A percentile compares a stretch with the other conserved stretches of the same genome.
Evolutionary conservation across 2,797 vertebrate genomes (phyloP).

Genomic region (Anguilla pacifica): DNA sequence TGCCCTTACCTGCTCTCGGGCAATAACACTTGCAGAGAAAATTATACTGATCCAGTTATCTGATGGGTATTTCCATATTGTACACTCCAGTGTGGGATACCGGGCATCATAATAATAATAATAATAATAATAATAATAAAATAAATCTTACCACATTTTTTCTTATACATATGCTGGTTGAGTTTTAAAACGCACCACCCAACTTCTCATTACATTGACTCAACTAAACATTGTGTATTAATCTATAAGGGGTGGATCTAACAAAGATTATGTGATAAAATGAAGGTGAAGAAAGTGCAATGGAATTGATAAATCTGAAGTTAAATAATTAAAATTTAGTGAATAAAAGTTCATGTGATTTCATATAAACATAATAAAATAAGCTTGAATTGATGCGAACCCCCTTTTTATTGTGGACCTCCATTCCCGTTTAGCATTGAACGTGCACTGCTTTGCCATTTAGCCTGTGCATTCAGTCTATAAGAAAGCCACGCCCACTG

Average conservation of each 20-base stretch:
- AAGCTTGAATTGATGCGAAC: neutral
- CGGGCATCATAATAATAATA: neutral
- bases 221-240: neutral
- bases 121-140: neutral
- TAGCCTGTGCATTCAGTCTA: neutral
- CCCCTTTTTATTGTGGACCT: neutral
- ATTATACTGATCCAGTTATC: neutral
- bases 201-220: neutral
- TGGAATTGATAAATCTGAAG: neutral
- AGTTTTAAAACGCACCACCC: neutral
- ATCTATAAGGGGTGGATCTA: neutral
- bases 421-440: neutral
- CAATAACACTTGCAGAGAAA: neutral
- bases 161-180: neutral
- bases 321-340: neutral
- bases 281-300: neutral
- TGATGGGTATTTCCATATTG: neutral
- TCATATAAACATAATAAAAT: neutral
- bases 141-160: neutral
- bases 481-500: too few relatives aligned
- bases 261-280: neutral
- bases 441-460: neutral
- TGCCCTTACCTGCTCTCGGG: slow-evolving; percentile 9
- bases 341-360: too few relatives aligned
- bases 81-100: neutral